Evolutionary conservation across 2,888 invertebrate genomes (phyloP).

Genomic region (Habrosyne pyritoides): DNA sequence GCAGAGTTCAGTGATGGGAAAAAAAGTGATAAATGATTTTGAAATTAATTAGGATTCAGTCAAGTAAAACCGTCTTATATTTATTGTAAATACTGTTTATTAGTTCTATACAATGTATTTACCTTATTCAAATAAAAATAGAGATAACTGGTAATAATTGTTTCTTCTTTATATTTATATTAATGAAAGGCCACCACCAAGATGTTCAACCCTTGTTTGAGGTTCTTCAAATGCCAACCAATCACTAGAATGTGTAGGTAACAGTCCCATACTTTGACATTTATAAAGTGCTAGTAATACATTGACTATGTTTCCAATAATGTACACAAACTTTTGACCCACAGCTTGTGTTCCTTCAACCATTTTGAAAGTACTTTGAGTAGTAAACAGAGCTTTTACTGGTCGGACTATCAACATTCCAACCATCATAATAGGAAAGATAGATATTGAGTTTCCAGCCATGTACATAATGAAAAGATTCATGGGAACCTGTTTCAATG

Average conservation of each 20-base stretch:
- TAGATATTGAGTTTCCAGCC: slow-evolving; percentile 99
- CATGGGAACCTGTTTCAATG: slow-evolving; percentile 98
- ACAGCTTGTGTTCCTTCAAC: slow-evolving; percentile 95
- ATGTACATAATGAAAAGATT: slow-evolving; percentile 99
- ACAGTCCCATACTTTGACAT: slow-evolving; percentile 98
- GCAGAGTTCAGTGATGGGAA: slow-evolving; percentile 62
- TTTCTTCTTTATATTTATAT: slow-evolving; percentile 59
- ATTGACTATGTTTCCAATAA: slow-evolving; percentile 96
- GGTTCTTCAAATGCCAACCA: slow-evolving; percentile 99
- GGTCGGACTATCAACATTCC: slow-evolving; percentile 99
- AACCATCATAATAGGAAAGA: slow-evolving; percentile 99
- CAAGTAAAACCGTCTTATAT: slow-evolving; percentile 36
- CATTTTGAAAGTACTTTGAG: slow-evolving; percentile 95
- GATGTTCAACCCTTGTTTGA: slow-evolving; percentile 91
- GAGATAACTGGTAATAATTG: slow-evolving; percentile 31
- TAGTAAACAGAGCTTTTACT: slow-evolving; percentile 96
- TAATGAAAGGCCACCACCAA: slow-evolving; percentile 91
- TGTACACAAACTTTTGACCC: slow-evolving; percentile 96
- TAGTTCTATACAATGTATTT: slow-evolving; percentile 56
- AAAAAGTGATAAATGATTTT: slow-evolving; percentile 57
- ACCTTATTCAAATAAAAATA: slow-evolving; percentile 50
- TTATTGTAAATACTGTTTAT: slow-evolving; percentile 69
- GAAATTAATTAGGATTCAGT: slow-evolving; percentile 28
- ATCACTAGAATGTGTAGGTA: slow-evolving; percentile 98
- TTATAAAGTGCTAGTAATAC: slow-evolving; percentile 96